These are phyloP conservation scores for Eurosta solidaginis DNA, from an alignment of 1,140 invertebrate genomes.

Conservation along the genomic window DNA sequence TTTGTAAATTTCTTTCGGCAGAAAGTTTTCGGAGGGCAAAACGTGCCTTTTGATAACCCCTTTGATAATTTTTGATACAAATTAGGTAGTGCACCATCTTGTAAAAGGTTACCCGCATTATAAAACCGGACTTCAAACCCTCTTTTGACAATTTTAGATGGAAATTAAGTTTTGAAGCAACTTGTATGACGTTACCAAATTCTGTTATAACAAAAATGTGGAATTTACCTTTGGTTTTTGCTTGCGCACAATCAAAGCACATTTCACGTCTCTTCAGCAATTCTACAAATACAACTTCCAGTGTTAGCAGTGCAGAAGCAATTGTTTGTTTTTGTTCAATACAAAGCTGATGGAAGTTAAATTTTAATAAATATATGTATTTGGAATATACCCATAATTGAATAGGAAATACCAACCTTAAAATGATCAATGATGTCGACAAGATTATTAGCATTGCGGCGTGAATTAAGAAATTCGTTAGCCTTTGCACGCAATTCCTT, in stretches of 20 bases:
- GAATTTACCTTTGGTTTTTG: slow-evolving; percentile 63
- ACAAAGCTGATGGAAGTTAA: slow-evolving; percentile 62
- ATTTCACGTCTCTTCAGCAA: slow-evolving; percentile 68
- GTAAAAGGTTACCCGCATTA: too few species aligned
- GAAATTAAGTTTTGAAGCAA: too few species aligned
- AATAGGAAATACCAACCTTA: slow-evolving; percentile 53
- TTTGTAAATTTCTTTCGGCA: too few species aligned
- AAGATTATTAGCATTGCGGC: slow-evolving; percentile 68
- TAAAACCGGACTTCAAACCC: too few species aligned
- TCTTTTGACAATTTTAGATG: too few species aligned
- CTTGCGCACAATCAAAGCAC: slow-evolving; percentile 63
- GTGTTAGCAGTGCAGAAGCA: slow-evolving; percentile 65
- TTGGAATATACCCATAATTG: neutral
- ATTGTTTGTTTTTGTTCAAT: slow-evolving; percentile 60
- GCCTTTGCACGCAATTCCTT: slow-evolving; percentile 66
- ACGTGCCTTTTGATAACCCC: too few species aligned
- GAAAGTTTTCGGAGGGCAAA: too few species aligned
- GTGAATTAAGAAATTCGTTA: slow-evolving; percentile 68
- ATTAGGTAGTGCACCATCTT: too few species aligned
- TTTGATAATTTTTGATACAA: too few species aligned
- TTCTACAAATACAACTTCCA: slow-evolving; percentile 72
- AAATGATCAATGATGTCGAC: slow-evolving; percentile 69
- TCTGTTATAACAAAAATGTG: too few species aligned
- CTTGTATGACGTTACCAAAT: too few species aligned
- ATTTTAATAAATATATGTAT: neutral